A percentile compares a stretch with the other conserved stretches of the same genome.
phyloP scores from a whole-genome alignment of 2,113 vertebrate species.

The Hypomesus transpacificus region DNA sequence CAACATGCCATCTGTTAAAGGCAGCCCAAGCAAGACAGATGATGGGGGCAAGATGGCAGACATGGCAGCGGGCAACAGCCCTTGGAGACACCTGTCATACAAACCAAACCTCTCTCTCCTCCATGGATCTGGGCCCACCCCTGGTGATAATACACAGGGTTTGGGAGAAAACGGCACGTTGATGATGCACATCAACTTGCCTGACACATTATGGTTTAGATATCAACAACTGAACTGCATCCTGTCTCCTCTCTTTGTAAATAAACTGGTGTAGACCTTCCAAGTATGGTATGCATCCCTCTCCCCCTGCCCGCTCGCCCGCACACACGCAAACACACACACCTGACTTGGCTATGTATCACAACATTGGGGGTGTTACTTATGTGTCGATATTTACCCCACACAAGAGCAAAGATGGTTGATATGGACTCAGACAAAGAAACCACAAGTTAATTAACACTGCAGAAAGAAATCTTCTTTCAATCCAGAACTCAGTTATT shows the following conservation, averaged over 20 bases:
- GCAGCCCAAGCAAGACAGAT: slow-evolving; percentile 15
- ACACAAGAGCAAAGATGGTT: neutral
- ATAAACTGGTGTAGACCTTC: no score
- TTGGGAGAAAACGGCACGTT: neutral
- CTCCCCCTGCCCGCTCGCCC: no score
- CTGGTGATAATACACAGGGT: slow-evolving; percentile 38
- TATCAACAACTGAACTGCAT: neutral
- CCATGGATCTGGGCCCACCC: slow-evolving; percentile 16
- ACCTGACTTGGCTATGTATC: slow-evolving; percentile 29
- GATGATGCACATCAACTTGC: neutral
- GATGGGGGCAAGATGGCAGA: slow-evolving; percentile 10
- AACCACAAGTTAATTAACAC: slow-evolving; percentile 2
- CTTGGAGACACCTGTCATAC: neutral
- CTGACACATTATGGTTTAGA: neutral
- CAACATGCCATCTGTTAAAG: slow-evolving; percentile 47
- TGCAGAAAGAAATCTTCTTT: slow-evolving; percentile 14
- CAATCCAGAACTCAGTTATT: slow-evolving; percentile 8
- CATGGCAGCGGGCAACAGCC: slow-evolving; percentile 14
- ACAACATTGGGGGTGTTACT: neutral
- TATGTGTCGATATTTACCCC: neutral
- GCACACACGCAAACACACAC: no score
- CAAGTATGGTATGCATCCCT: no score
- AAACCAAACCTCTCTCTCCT: slow-evolving; percentile 15
- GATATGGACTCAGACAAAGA: neutral
- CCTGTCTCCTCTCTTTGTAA: no score